Evolutionary conservation across 1,140 invertebrate species (phyloP).

Genomic region (Heterodera schachtii): DNA sequence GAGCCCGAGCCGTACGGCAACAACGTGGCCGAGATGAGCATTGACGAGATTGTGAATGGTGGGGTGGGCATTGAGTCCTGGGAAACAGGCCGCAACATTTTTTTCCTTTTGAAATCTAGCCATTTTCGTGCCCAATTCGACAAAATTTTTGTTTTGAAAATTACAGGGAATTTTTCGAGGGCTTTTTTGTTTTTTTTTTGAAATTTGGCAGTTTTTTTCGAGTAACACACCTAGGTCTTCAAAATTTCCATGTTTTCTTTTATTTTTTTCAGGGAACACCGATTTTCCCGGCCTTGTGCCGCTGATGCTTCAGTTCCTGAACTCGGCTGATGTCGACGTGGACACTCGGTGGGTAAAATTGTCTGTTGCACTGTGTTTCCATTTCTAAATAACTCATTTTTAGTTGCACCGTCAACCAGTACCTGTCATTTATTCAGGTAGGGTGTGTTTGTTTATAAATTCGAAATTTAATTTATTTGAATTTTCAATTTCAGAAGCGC

Average conservation of each 20-base stretch:
- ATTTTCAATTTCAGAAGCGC: not conserved
- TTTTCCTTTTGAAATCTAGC: too few relatives aligned
- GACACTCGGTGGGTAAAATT: constrained; percentile 75
- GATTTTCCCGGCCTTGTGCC: constrained; percentile 92
- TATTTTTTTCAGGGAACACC: constrained; percentile 64
- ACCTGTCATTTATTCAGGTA: constrained; percentile 86
- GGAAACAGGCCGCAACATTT: too few relatives aligned
- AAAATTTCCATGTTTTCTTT: not conserved
- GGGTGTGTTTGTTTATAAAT: constrained; percentile 10
- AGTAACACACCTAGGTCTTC: too few relatives aligned
- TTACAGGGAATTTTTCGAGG: too few relatives aligned
- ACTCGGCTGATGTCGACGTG: constrained; percentile 89
- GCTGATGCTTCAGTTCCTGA: constrained; percentile 87
- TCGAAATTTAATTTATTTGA: constrained; percentile 5
- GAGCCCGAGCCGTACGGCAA: constrained; percentile 42
- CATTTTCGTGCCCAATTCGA: too few relatives aligned
- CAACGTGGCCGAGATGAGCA: constrained; percentile 75
- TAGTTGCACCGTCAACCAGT: constrained; percentile 88
- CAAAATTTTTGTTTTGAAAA: too few relatives aligned
- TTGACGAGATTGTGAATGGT: constrained; percentile 96
- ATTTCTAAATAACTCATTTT: not conserved
- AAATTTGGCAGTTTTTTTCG: too few relatives aligned
- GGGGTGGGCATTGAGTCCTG: constrained; percentile 67
- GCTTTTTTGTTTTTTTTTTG: too few relatives aligned
- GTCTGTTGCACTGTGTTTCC: too few relatives aligned